A percentile compares a stretch with the other conserved stretches of the same genome.
phyloP scores from a whole-genome alignment of 1,140 invertebrate genomes.

The Ctenoplectra terminalis region DNA sequence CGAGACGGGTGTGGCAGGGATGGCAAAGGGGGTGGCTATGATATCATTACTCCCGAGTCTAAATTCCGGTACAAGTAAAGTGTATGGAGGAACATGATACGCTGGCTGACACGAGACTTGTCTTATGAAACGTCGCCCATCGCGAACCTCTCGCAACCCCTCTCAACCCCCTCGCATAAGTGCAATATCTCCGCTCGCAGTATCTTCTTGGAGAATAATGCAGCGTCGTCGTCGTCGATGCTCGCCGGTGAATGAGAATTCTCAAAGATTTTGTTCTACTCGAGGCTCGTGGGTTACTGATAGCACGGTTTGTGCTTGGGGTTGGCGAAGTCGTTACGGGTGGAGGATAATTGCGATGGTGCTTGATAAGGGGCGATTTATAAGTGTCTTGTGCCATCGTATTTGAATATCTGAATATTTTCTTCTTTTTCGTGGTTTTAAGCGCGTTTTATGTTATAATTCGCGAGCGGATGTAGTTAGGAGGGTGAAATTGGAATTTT shows the following conservation, averaged over 20 bases:
- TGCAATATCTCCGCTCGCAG: not conserved
- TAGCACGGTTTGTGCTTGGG: too few relatives aligned
- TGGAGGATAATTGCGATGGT: too few relatives aligned
- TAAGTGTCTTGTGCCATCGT: too few relatives aligned
- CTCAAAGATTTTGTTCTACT: not conserved
- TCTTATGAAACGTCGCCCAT: slow-evolving; percentile 15
- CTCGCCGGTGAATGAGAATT: not conserved
- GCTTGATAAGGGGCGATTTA: too few relatives aligned
- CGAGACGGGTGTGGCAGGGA: too few relatives aligned
- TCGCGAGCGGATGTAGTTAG: too few relatives aligned
- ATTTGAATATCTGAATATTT: too few relatives aligned
- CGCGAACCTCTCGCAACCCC: too few relatives aligned
- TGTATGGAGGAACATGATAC: slow-evolving; percentile 22
- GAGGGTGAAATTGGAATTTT: too few relatives aligned
- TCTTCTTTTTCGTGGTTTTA: too few relatives aligned
- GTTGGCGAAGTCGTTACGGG: too few relatives aligned
- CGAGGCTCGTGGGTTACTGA: not conserved
- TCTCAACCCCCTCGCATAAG: slow-evolving; percentile 9
- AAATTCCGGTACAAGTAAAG: slow-evolving; percentile 12
- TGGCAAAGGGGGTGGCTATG: not conserved
- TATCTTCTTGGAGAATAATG: not conserved
- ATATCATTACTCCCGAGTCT: slow-evolving; percentile 29
- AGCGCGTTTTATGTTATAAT: too few relatives aligned
- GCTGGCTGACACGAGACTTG: slow-evolving; percentile 17
- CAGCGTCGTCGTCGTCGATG: not conserved